Percentiles rank a stretch among this genome's conserved stretches.
Conservation (phyloP, 2,797 vertebrate genomes). For the Hyperoplus immaculatus region DNA sequence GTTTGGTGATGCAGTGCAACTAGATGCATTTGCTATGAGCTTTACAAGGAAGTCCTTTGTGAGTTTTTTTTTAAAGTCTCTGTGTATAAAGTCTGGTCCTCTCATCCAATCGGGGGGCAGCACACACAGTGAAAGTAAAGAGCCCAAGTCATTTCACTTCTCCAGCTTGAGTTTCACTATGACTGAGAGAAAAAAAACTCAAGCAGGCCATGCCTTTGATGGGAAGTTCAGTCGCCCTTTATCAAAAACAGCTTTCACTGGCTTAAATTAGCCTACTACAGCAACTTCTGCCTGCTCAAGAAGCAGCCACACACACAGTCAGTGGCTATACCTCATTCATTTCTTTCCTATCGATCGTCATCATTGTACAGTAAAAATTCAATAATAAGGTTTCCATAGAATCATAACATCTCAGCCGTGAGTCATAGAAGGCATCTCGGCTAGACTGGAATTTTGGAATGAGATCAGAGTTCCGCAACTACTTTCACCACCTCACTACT, state of each 20-base stretch:
- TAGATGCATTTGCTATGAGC: conserved; percentile 10
- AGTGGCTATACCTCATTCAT: neutral
- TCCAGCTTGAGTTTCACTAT: conserved; percentile 47
- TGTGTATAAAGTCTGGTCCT: neutral
- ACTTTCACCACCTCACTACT: conserved; percentile 63
- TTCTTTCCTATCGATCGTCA: neutral
- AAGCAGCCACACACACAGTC: neutral
- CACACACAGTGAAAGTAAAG: conserved; percentile 53
- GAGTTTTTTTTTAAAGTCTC: neutral
- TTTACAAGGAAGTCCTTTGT: conserved; percentile 24
- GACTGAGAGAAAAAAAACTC: conserved; percentile 32
- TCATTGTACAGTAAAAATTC: conserved; percentile 1
- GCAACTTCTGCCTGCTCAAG: neutral
- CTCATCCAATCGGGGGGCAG: neutral
- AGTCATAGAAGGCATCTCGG: conserved; percentile 41
- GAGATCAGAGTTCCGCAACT: conserved; percentile 62
- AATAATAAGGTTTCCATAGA: conserved; percentile 49
- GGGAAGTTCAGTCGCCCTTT: conserved; percentile 31
- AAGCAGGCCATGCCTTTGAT: conserved; percentile 17
- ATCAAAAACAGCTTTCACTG: conserved; percentile 21
- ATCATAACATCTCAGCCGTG: conserved; percentile 26
- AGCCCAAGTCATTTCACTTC: conserved; percentile 44
- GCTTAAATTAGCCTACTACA: neutral
- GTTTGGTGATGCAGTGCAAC: neutral
- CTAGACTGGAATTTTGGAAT: conserved; percentile 44